Evolutionary conservation across 2,113 vertebrate genomes (phyloP).

Genomic region (Gadus chalcogrammus): DNA sequence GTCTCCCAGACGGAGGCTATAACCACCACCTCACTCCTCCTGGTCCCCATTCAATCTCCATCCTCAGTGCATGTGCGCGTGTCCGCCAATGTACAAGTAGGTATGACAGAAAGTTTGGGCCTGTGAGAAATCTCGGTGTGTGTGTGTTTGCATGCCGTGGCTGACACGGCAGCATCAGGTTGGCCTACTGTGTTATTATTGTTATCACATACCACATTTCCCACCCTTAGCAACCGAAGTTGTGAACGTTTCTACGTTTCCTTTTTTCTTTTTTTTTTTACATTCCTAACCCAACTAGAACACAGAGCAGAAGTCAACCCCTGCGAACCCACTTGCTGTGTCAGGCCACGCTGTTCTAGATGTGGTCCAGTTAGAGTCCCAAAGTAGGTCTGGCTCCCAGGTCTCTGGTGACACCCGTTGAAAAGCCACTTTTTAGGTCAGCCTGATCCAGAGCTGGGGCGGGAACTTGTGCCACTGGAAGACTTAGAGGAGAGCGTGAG

Average conservation of each 20-base stretch:
- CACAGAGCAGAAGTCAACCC: background rate
- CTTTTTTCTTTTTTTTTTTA: too few relatives aligned
- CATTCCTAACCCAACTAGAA: background rate
- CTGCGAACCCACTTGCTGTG: background rate
- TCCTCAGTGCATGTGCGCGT: constrained; percentile 45
- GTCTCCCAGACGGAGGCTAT: constrained; percentile 42
- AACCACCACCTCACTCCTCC: constrained; percentile 38
- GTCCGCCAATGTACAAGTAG: constrained; percentile 46
- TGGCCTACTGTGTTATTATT: too few relatives aligned
- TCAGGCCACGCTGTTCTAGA: constrained; percentile 25
- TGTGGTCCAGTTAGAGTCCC: constrained; percentile 23
- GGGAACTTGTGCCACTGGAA: constrained; percentile 36
- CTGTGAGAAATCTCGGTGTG: constrained; percentile 10
- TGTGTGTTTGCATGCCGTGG: background rate
- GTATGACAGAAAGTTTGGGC: constrained; percentile 43
- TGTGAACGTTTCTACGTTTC: too few relatives aligned
- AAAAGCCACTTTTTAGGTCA: constrained; percentile 60
- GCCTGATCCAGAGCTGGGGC: constrained; percentile 32
- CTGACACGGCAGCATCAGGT: too few relatives aligned
- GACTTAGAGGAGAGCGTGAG: constrained; percentile 12
- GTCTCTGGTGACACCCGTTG: constrained; percentile 53
- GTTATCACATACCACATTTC: too few relatives aligned
- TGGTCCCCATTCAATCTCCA: constrained; percentile 51
- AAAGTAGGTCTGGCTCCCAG: constrained; percentile 59
- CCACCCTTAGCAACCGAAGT: too few relatives aligned